Conservation (phyloP, 1,140 invertebrate genomes). For the Eupristina koningsbergeri region DNA sequence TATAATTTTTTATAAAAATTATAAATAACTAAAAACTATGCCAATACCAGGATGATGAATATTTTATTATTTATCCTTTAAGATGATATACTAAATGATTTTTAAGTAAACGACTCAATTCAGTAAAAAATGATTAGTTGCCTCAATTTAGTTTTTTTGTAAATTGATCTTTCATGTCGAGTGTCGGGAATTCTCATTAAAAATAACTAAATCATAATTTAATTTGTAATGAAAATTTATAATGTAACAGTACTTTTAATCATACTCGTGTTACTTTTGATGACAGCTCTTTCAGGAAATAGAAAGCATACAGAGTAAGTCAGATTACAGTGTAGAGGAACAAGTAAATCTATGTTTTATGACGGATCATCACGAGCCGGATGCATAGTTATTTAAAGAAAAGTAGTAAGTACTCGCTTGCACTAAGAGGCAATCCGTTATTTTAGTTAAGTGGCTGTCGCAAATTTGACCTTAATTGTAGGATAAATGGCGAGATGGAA, state of each 20-base stretch:
- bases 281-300: constrained; percentile 29
- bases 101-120: not conserved
- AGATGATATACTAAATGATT: not conserved
- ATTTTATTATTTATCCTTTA: not conserved
- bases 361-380: constrained; percentile 33
- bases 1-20: too few relatives aligned
- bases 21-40: too few relatives aligned
- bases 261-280: not conserved
- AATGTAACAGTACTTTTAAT: not conserved
- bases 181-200: not conserved
- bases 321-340: constrained; percentile 33
- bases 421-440: constrained; percentile 60
- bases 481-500: constrained; percentile 61
- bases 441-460: constrained; percentile 68
- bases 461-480: constrained; percentile 68
- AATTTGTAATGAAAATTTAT: constrained; percentile 7
- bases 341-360: constrained; percentile 37
- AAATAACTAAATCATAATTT: not conserved
- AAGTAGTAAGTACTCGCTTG: constrained; percentile 57
- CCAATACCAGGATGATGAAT: not conserved
- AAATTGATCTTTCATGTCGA: not conserved
- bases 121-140: not conserved
- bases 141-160: not conserved
- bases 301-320: constrained; percentile 18
- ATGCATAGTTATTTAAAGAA: constrained; percentile 50